phyloP scores from a whole-genome alignment of 2,113 vertebrate species.

The Cyprinus carpio region DNA sequence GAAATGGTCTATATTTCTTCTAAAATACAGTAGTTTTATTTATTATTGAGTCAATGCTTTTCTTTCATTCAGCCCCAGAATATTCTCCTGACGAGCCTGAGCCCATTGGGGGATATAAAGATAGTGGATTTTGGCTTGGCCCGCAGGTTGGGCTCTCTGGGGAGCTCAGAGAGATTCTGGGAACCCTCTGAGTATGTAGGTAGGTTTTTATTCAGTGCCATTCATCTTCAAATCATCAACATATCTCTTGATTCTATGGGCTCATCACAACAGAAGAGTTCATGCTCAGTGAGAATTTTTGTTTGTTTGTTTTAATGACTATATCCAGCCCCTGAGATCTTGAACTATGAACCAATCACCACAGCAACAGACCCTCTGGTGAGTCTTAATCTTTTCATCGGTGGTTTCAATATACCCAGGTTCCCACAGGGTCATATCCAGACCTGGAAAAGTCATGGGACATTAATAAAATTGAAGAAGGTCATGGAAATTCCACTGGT shows the following conservation, averaged over 20 bases:
- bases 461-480: background rate
- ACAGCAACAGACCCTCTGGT: conserved; percentile 97
- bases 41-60: background rate
- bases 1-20: background rate
- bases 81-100: conserved; percentile 86
- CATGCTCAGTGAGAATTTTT: background rate
- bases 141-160: conserved; percentile 81
- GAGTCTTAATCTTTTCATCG: conserved; percentile 64
- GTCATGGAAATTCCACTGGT: background rate
- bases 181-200: conserved; percentile 95
- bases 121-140: conserved; percentile 97
- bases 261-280: background rate
- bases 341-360: conserved; percentile 98
- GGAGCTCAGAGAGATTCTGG: conserved; percentile 92
- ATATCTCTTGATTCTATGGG: background rate
- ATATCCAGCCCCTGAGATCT: conserved; percentile 89
- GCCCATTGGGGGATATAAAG: conserved; percentile 92
- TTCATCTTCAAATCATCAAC: background rate
- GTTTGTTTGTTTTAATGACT: conserved; percentile 32
- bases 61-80: conserved; percentile 85
- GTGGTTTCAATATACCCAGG: background rate
- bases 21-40: background rate
- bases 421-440: background rate
- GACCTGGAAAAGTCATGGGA: background rate
- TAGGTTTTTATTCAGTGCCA: conserved; percentile 67